Conservation (phyloP, 2,888 invertebrate species). For the Lutraria lutraria region DNA sequence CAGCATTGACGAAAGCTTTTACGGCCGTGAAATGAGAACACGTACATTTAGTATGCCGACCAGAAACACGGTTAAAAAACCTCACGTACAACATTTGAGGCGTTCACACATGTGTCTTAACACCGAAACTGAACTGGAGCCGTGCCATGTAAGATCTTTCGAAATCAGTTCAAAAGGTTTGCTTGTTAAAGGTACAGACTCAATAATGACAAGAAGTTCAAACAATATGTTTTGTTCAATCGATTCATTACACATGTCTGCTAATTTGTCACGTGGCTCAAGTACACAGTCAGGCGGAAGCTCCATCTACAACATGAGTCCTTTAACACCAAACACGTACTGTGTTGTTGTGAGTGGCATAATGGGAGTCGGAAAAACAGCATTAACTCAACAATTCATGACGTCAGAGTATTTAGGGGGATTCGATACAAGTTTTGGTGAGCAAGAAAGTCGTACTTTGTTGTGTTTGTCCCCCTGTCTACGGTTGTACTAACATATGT, state of each 20-base stretch:
- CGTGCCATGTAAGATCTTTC: conserved; percentile 10
- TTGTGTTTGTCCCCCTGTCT: not conserved
- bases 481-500: no score
- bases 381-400: conserved; percentile 37
- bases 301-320: not conserved
- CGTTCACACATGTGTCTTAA: conserved; percentile 17
- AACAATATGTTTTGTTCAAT: conserved; percentile 30
- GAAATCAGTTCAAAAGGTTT: conserved; percentile 34
- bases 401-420: conserved; percentile 39
- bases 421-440: conserved; percentile 41
- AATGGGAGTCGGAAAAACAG: conserved; percentile 35
- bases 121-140: not conserved
- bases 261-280: not conserved
- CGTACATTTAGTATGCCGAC: conserved; percentile 38
- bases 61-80: not conserved
- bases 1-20: not conserved
- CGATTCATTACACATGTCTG: not conserved
- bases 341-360: conserved; percentile 18
- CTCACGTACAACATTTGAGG: conserved; percentile 21
- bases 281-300: not conserved
- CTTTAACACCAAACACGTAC: not conserved
- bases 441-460: not conserved
- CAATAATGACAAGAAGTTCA: conserved; percentile 25
- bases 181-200: conserved; percentile 27
- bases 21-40: conserved; percentile 29